A percentile compares a stretch with the other conserved stretches of the same genome.
phyloP scores from a whole-genome alignment of 2,888 invertebrate genomes.

The Poecilus cupreus region DNA sequence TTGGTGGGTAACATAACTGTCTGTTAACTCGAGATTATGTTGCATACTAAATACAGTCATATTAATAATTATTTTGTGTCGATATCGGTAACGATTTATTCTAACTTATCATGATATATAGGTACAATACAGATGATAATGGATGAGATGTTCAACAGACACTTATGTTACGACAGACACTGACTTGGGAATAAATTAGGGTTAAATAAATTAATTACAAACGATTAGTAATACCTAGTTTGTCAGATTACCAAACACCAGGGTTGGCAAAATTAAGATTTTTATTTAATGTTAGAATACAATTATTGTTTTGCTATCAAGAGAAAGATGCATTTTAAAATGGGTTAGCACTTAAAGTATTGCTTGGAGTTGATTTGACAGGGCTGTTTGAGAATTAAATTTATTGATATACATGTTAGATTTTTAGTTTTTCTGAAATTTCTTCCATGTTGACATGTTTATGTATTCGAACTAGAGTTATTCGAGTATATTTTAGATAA shows the following conservation, averaged over 20 bases:
- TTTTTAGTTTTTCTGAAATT: too few species aligned
- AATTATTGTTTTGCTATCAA: too few species aligned
- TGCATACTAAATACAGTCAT: constrained; percentile 47
- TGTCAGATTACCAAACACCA: not conserved
- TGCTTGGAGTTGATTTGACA: too few species aligned
- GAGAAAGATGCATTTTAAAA: too few species aligned
- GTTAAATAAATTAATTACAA: constrained; percentile 1
- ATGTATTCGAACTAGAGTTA: too few species aligned
- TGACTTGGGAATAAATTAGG: constrained; percentile 35
- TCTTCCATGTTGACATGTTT: too few species aligned
- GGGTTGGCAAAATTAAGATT: too few species aligned
- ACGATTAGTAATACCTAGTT: constrained; percentile 14
- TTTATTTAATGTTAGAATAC: too few species aligned
- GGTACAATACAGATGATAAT: constrained; percentile 35
- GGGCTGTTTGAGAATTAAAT: too few species aligned
- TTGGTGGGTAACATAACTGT: constrained; percentile 51
- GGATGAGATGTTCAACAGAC: constrained; percentile 49
- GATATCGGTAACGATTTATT: constrained; percentile 46
- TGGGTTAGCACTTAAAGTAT: too few species aligned
- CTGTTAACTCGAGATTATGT: constrained; percentile 46
- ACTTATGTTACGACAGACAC: constrained; percentile 46
- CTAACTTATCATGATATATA: constrained; percentile 52
- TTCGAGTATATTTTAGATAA: too few species aligned
- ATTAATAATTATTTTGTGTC: constrained; percentile 42
- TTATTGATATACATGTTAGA: too few species aligned